Base-by-base conservation (phyloP, 2,113 vertebrate species). In the Oryzias woworae region DNA sequence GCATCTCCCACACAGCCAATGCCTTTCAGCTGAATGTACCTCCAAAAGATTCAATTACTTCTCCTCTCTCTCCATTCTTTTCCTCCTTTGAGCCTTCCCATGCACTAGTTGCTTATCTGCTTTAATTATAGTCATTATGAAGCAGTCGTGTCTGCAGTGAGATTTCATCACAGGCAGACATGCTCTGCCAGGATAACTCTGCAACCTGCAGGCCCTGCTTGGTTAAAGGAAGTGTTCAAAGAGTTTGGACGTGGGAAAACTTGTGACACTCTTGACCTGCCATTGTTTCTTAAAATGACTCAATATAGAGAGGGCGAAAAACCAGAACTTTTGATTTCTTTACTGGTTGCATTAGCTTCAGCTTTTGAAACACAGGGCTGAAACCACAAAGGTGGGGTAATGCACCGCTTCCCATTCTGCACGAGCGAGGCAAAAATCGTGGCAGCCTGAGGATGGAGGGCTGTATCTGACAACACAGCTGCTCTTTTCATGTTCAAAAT, bases 31-130 rank as follows among this genome's bases (percentile, higher is more conserved):
- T 85, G 78, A 89, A 88, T 84, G 83, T 73, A 68, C 71, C 85
- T 80, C 85, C 86, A 75, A 91, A 91, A 89, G 85, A 92, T 90
- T 90, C 85, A 89, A 90, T 91, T 90, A 89, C 87, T 86, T 87
- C 85, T 74, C 79, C 84, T 82, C 82, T 86, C 75, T 74, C 78
- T 86, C 82, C 78, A 65, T 86, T 76, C 65, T 80, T 86, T 78
- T 80, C 83, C 69, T 74, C 71, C 76, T 76, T 68, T 77, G 78
- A 84, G 83, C 84, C 73, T 83, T 78, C 76, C 77, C 72, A 66
- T 89, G 81, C 85, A 84, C 87, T 88, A 85, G 85, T 88, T 87
- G 82, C 89, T 90, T 88, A 87, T 84, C 79, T 80, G 72, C 81
- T 45, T 76, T 89, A 86, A 92, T 90, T 90, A 90, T 86, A 90